Evolutionary conservation across 2,113 vertebrate genomes (phyloP), one percentile per base, ranked within the genome.

Genomic region (Muntiacus muntjak): DNA sequence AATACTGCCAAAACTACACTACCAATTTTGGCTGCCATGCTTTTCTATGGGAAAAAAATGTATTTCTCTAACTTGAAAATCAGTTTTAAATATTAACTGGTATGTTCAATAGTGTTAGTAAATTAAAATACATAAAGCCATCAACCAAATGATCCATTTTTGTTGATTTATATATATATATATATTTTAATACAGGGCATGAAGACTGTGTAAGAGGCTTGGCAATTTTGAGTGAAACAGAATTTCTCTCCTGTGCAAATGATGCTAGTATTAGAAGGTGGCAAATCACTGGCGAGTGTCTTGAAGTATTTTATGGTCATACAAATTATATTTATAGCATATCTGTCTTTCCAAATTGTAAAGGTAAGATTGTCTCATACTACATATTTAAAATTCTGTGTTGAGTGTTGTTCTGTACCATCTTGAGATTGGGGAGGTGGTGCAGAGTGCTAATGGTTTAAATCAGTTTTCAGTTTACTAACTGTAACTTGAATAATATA

Each of bases 211-310:
- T 99, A 45, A 99, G 99, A 97, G 99, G 99, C 71, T 98, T 99
- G 91, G 99, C 99, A 43, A 99, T 99, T 97, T 98, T 99, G 98
- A 99, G 98, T 98, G 99, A 99, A 97, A 98, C 92, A 33, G 99
- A 99, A 98, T 99, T 99, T 98, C 99, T 99, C 98, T 99, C 99
- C 54, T 99, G 99, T 98, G 99, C 99, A 98, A 99, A 99, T 91
- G 99, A 99, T 97, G 98, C 99, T 40, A 99, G 99, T 98, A 98
- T 99, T 97, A 99, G 99, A 98, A 99, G 99, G 96, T 99, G 99
- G 99, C 98, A 99, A n/a, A 99, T 99, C 97, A 99, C 99, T 84
- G 99, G 99, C 11, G 99, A 99, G 85, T 99, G 99, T 97, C 97
- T 99, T 60, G 99, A 99, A 95, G 98, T 99, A 54, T 99, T 99